phyloP scores from a whole-genome alignment of 2,888 invertebrate species.

The Eupithecia dodoneata region DNA sequence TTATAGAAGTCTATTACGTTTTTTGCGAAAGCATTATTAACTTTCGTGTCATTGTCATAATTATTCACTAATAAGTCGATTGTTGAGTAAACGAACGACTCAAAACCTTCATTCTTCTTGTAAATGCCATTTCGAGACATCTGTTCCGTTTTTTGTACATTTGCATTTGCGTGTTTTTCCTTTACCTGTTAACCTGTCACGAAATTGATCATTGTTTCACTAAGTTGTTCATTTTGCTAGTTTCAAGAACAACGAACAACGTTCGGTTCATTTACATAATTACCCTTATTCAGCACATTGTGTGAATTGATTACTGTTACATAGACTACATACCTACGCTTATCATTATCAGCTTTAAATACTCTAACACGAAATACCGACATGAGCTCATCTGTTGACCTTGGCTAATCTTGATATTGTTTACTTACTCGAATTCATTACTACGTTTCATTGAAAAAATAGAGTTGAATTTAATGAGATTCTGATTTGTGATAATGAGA shows the following conservation, averaged over 20 bases:
- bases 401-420: neutral
- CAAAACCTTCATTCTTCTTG: neutral
- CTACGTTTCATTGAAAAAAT: neutral
- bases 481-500: too few relatives aligned
- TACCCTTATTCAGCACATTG: slow-evolving; percentile 55
- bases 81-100: neutral
- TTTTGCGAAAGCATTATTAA: neutral
- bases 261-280: slow-evolving; percentile 58
- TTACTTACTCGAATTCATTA: neutral
- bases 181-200: neutral
- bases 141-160: neutral
- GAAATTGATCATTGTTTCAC: neutral
- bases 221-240: neutral
- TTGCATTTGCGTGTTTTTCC: neutral
- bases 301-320: slow-evolving; percentile 48
- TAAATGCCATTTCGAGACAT: neutral
- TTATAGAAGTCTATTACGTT: neutral
- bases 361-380: slow-evolving; percentile 19
- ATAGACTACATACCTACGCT: neutral
- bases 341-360: slow-evolving; percentile 13
- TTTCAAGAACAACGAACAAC: slow-evolving; percentile 14
- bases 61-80: neutral
- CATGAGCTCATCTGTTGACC: slow-evolving; percentile 10
- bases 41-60: neutral
- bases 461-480: neutral